These are phyloP conservation scores for Platalea minor DNA, from an alignment of 2,797 vertebrate genomes.

Conservation along the genomic window DNA sequence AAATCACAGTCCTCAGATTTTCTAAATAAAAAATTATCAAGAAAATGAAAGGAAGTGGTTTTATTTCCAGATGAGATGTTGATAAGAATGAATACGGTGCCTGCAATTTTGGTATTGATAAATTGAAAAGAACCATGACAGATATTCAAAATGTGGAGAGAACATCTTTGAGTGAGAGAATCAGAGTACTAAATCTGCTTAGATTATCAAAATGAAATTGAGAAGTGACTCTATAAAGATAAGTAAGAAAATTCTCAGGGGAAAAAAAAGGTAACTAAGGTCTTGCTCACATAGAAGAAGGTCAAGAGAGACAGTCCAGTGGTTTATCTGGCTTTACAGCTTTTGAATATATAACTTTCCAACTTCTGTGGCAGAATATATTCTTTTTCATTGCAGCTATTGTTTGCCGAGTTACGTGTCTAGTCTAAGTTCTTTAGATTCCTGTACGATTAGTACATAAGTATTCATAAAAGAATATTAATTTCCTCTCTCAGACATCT, in stretches of 20 bases:
- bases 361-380: neutral
- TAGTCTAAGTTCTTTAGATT: neutral
- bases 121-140: neutral
- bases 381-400: neutral
- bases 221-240: constrained; percentile 1
- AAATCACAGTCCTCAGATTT: neutral
- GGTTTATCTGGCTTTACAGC: neutral
- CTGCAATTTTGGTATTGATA: neutral
- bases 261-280: neutral
- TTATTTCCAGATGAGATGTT: neutral
- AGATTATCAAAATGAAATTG: neutral
- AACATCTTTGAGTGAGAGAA: neutral
- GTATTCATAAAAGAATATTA: neutral
- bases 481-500: neutral
- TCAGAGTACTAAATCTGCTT: constrained; percentile 28
- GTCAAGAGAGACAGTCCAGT: neutral
- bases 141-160: neutral
- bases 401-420: neutral
- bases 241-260: neutral
- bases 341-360: neutral
- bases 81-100: neutral
- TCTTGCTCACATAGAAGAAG: neutral
- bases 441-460: neutral
- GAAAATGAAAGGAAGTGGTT: constrained; percentile 44
- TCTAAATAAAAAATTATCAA: constrained; percentile 10